Evolutionary conservation across 2,888 invertebrate genomes (phyloP), one percentile per base, ranked within the genome.

Genomic region (Creontiades dilutus): DNA sequence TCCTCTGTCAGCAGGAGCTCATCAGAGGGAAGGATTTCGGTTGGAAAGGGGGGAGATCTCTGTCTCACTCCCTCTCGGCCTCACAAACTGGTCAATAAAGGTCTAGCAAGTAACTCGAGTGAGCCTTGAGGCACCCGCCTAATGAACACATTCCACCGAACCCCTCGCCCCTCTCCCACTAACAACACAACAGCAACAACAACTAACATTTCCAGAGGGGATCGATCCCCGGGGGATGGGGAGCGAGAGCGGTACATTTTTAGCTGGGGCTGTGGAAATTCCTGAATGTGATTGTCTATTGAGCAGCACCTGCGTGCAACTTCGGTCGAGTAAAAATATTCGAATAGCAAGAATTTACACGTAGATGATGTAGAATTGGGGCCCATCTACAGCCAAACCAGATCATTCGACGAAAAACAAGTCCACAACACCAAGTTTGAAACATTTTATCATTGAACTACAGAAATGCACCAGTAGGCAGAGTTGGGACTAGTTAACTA

Each of bases 21-120:
- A 78, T 78, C 78, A 46, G 78, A 78, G 37, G 78, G 78, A n/a
- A 19, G 28, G 46, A 16, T 14, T 19, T n/a, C 46, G 7, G 47
- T 16, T 16, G 47, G 9, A n/a, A 16, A 16, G 78, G 78, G 78
- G 37, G 7, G 7, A 2, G 37, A 7, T 2, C 7, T 37, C 37
- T 7, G n/a, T n/a, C 37, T 37, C 37, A 4, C 37, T 37, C n/a
- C 14, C n/a, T 9, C 12, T 37, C n/a, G 46, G n/a, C 28, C 19
- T 47, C 78, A 78, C n/a, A 78, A 78, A 78, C 78, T 78, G 78
- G 78, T 78, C 78, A 78, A 78, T 78, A 78, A 78, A 78, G 78
- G 78, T 78, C 78, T 78, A 46, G 78, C 78, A 78, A 78, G 78
- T 78, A 78, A 78, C 78, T 78, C 78, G 47, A 46, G 46, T n/a